Evolutionary conservation across 2,797 vertebrate genomes (phyloP), one percentile per base, ranked within the genome.

Genomic region (Knipowitschia caucasica): DNA sequence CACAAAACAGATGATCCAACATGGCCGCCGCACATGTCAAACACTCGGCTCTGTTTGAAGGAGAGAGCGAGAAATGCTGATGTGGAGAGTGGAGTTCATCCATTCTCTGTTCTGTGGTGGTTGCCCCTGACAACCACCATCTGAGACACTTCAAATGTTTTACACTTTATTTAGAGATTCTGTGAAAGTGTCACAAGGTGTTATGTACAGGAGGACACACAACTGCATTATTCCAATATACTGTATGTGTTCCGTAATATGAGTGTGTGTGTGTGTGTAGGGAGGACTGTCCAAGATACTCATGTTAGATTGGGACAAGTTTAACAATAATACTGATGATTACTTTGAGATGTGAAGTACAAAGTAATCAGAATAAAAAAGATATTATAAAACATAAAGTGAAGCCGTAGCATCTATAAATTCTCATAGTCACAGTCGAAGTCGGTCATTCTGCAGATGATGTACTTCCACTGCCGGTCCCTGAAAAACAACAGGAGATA

Each of bases 381-480:
- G 27, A 14, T 14, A 29, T 27, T 46, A 35, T 39, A 17, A 46
- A 8, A 47, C 10, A 21, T 21, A n/a, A 50, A 34, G 12, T 31
- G 20, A 9, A 49, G 23, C 51, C 63, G 30, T 42, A 7, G 40
- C 20, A 50, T 82, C 82, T 93, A 98, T 60, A 93, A 84, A 64
- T 93, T 98, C 62, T 91, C 86, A 87, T 94, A 99, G 52, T 92
- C 86, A 71, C 96, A 99, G 83, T 99, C 90, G 67, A 93, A 95
- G 34, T 94, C 90, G 21, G 96, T 98, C 95, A 96, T 96, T 71
- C 93, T 92, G 92, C 96, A 99, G 87, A 98, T 78, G 63, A 94
- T 93, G 84, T 96, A 99, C 83, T 99, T 99, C 96, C 96, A 99
- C 70, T 98, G 95, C 25, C 96, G 95, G 84, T 98, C 96, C 87